Conservation (phyloP, 2,113 vertebrate genomes). For the Tragelaphus buxtoni region DNA sequence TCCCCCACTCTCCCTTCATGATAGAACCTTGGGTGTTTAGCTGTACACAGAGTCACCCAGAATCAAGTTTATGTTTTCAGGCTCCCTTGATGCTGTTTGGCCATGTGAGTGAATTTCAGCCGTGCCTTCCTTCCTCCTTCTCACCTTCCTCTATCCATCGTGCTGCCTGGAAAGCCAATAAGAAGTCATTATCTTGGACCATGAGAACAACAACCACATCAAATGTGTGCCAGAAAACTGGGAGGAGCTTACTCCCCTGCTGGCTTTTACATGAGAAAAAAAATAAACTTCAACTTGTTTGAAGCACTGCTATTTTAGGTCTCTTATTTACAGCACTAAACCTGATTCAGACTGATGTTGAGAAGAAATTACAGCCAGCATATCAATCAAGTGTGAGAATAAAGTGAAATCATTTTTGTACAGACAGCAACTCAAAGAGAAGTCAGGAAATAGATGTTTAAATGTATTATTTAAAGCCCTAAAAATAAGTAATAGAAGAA, state of each 20-base stretch:
- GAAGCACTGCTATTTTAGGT: background rate
- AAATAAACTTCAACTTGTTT: background rate
- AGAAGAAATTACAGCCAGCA: constrained; percentile 3
- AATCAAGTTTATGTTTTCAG: background rate
- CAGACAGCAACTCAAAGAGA: background rate
- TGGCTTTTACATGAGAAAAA: background rate
- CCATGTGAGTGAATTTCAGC: background rate
- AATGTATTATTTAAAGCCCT: background rate
- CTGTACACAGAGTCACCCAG: background rate
- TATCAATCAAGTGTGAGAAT: background rate
- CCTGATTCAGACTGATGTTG: background rate
- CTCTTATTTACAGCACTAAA: background rate
- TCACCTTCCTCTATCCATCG: background rate
- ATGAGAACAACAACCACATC: background rate
- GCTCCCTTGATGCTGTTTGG: background rate
- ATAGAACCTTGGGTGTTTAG: background rate
- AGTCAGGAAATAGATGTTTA: background rate
- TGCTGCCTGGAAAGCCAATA: background rate
- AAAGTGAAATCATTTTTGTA: background rate
- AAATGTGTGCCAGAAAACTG: background rate
- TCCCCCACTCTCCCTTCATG: background rate
- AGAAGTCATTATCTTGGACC: background rate
- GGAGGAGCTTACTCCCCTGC: background rate
- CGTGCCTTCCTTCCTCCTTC: background rate
- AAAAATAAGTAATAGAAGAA: background rate